Evolutionary conservation across 1,140 invertebrate genomes (phyloP).

Genomic region (Dreissena polymorpha): DNA sequence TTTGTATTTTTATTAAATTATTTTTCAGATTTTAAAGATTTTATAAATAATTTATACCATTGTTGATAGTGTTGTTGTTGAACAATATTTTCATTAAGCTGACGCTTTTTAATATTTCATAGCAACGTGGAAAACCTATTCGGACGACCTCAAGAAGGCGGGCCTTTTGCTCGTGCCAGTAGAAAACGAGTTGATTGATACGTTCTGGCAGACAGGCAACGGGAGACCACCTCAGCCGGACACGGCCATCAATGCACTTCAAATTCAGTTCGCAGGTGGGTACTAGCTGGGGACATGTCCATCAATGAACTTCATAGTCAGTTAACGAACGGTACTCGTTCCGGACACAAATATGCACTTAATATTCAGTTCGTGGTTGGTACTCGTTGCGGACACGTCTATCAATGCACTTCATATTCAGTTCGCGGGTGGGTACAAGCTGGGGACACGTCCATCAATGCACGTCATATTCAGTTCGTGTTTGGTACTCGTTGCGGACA

Average conservation of each 20-base stretch:
- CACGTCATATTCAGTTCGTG: no score
- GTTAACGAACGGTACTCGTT: no score
- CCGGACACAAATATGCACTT: no score
- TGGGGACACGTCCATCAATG: no score
- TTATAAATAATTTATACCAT: no score
- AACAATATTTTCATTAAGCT: no score
- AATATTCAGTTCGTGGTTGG: no score
- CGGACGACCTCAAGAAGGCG: conserved; percentile 49
- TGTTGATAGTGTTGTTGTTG: no score
- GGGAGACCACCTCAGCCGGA: conserved; percentile 66
- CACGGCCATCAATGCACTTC: conserved; percentile 65
- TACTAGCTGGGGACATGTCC: not conserved
- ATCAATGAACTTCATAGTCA: no score
- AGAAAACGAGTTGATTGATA: conserved; percentile 70
- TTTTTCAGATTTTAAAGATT: no score
- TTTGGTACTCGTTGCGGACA: no score
- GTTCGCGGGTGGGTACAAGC: conserved; percentile 66
- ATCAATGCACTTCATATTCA: conserved; percentile 68
- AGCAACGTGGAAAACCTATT: conserved; percentile 56
- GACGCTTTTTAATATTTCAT: not conserved
- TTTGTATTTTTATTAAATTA: no score
- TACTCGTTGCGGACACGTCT: conserved; percentile 60
- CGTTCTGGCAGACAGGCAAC: conserved; percentile 65
- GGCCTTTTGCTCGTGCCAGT: conserved; percentile 59
- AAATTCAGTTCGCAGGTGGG: conserved; percentile 70